Conservation (phyloP, 2,888 invertebrate species). For the Troides helena region DNA sequence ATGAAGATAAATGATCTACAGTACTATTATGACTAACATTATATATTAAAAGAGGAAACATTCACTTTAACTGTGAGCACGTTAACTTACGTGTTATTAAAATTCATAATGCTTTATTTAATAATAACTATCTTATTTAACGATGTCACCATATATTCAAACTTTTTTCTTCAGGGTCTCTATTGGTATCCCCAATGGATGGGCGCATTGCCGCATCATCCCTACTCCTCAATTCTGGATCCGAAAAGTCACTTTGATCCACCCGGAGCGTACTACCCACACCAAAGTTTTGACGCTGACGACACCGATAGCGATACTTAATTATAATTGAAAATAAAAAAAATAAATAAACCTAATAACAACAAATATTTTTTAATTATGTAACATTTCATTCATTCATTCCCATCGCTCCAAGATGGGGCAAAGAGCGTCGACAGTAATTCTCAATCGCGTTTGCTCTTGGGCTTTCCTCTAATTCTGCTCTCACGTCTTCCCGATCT, state of each 20-base stretch:
- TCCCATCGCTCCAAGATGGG: too few relatives aligned
- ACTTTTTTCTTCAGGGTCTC: slow-evolving; percentile 51
- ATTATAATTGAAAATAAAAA: slow-evolving; percentile 4
- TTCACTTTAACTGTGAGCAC: not conserved
- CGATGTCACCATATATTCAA: too few relatives aligned
- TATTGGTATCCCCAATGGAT: slow-evolving; percentile 78
- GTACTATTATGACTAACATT: not conserved
- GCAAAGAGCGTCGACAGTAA: too few relatives aligned
- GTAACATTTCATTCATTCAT: not conserved
- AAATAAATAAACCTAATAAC: not conserved
- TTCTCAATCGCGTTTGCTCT: too few relatives aligned
- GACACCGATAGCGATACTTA: slow-evolving; percentile 47
- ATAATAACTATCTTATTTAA: too few relatives aligned
- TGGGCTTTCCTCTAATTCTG: too few relatives aligned
- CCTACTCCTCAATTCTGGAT: slow-evolving; percentile 49
- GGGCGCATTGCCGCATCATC: slow-evolving; percentile 65
- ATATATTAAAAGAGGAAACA: not conserved
- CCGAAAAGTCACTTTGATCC: slow-evolving; percentile 47
- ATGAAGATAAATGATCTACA: not conserved
- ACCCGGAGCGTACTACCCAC: slow-evolving; percentile 55
- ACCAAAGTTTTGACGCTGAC: slow-evolving; percentile 54
- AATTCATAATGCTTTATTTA: too few relatives aligned
- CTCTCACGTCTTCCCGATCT: too few relatives aligned
- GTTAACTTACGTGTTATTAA: not conserved
- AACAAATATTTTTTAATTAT: not conserved